These are phyloP conservation scores for Tipula vernalis DNA, from an alignment of 2,888 invertebrate species.

Conservation along the genomic window DNA sequence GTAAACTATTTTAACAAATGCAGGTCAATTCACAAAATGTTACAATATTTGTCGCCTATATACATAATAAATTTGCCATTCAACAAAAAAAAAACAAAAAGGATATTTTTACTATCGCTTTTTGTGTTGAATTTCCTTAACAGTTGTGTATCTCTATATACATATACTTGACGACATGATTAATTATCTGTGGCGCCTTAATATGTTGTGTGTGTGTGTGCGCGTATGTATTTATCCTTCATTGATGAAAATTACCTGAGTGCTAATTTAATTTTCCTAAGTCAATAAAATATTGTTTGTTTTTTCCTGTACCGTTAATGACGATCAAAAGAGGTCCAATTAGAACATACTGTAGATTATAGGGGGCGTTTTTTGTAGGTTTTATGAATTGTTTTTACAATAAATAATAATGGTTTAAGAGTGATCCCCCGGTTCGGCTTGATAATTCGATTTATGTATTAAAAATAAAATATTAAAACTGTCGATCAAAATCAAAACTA, in stretches of 20 bases:
- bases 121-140: neutral
- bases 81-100: neutral
- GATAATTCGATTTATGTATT: too few relatives aligned
- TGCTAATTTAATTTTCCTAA: slow-evolving; percentile 9
- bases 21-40: neutral
- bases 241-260: slow-evolving; percentile 4
- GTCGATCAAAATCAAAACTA: neutral
- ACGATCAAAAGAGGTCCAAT: neutral
- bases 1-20: neutral
- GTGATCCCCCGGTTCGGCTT: neutral
- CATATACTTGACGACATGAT: slow-evolving; percentile 11
- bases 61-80: neutral
- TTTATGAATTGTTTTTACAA: neutral
- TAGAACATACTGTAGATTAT: neutral
- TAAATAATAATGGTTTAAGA: neutral
- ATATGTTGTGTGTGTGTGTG: neutral
- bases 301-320: neutral
- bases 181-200: slow-evolving; percentile 14
- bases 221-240: neutral
- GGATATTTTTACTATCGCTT: neutral
- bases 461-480: neutral
- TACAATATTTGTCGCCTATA: neutral
- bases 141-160: neutral
- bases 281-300: slow-evolving; percentile 5
- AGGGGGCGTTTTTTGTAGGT: neutral